A percentile compares a stretch with the other conserved stretches of the same genome.
Evolutionary conservation across 2,113 vertebrate species (phyloP).

Genomic region (Nothoprocta pentlandii): DNA sequence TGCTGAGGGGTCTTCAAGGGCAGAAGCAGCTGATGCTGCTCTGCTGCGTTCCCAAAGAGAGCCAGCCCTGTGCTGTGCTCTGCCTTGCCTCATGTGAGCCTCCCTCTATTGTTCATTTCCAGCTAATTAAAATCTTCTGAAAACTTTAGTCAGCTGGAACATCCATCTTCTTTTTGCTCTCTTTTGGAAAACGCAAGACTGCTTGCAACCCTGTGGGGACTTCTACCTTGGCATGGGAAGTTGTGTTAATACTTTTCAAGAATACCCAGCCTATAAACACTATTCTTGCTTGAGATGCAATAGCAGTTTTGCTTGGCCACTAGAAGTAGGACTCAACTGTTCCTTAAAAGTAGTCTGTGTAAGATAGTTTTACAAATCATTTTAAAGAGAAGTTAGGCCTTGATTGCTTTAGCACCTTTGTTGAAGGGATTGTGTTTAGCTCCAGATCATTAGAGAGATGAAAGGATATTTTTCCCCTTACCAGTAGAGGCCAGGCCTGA

Average conservation of each 20-base stretch:
- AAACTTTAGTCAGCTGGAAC: not conserved
- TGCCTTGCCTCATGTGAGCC: rapidly evolving
- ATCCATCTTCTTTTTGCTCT: not conserved
- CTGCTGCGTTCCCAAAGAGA: not conserved
- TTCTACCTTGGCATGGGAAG: not conserved
- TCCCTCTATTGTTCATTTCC: not conserved
- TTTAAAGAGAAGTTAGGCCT: not conserved
- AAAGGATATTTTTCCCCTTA: not conserved
- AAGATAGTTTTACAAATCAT: not conserved
- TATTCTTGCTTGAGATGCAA: not conserved
- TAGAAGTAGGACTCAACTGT: not conserved
- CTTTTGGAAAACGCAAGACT: rapidly evolving
- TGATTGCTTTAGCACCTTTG: not conserved
- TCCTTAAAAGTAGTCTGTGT: slow-evolving; percentile 15
- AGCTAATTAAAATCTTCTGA: not conserved
- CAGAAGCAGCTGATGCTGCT: not conserved
- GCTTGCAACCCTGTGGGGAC: not conserved
- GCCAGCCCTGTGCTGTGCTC: rapidly evolving
- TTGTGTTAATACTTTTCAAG: not conserved
- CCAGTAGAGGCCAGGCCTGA: not conserved
- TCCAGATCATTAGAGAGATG: not conserved
- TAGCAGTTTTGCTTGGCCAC: not conserved
- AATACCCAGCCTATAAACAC: not conserved
- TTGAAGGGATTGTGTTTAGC: not conserved
- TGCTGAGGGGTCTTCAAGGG: not conserved